Conservation (phyloP, 2,888 invertebrate species). For the Aromia moschata region DNA sequence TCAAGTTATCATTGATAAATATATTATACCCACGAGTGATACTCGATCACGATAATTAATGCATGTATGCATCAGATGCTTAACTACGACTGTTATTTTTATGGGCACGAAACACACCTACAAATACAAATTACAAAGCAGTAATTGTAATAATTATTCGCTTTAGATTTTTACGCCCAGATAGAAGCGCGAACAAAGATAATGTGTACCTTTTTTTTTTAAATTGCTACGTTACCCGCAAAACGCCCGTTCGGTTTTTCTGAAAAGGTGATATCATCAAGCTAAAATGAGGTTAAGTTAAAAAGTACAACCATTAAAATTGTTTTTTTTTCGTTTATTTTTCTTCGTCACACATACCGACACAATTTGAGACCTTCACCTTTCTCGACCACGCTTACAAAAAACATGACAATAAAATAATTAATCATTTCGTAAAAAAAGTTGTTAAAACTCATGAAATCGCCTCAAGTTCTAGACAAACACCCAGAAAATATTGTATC, state of each 20-base stretch:
- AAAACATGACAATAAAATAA: background rate
- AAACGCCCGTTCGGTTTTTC: background rate
- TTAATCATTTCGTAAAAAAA: background rate
- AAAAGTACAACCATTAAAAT: background rate
- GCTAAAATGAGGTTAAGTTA: conserved; percentile 1
- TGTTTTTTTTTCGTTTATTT: background rate
- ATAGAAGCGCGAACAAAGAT: background rate
- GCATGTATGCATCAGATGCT: conserved; percentile 3
- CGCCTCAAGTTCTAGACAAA: no score
- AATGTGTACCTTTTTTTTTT: background rate
- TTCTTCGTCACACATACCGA: background rate
- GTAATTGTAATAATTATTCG: conserved; percentile 2
- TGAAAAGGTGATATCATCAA: background rate
- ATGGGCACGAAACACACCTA: conserved; percentile 6
- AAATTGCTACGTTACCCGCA: no score
- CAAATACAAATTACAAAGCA: conserved; percentile 12
- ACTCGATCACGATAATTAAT: conserved; percentile 3
- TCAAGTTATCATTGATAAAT: background rate
- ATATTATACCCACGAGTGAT: background rate
- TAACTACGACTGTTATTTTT: conserved; percentile 5
- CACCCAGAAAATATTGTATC: no score
- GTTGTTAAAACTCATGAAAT: no score
- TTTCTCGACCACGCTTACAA: background rate
- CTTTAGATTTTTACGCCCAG: conserved; percentile 2
- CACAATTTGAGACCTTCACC: background rate